phyloP scores from a whole-genome alignment of 2,888 invertebrate species.

The Eurytoma adleriae region DNA sequence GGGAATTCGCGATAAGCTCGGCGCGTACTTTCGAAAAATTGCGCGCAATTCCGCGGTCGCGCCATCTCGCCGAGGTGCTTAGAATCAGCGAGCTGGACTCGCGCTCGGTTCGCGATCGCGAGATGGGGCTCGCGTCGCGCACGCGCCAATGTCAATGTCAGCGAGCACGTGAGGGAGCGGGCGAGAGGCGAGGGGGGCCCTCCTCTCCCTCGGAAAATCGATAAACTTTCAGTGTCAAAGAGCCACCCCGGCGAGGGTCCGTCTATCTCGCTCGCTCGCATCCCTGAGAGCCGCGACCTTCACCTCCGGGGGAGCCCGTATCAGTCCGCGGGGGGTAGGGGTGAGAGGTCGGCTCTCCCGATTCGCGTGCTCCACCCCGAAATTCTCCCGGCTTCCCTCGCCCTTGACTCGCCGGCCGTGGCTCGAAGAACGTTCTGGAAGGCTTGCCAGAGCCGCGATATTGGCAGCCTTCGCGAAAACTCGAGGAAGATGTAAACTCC shows the following conservation, averaged over 20 bases:
- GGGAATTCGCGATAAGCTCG: background rate
- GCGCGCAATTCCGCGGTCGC: slow-evolving; percentile 42
- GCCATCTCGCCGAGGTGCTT: slow-evolving; percentile 64
- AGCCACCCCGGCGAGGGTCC: slow-evolving; percentile 50
- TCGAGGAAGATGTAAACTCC: background rate
- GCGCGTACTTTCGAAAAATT: slow-evolving; percentile 21
- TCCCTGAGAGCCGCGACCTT: slow-evolving; percentile 27
- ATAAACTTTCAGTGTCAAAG: slow-evolving; percentile 70
- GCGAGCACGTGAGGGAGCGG: slow-evolving; percentile 69
- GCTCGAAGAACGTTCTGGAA: background rate
- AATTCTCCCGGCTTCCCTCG: slow-evolving; percentile 6
- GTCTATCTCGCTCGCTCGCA: background rate
- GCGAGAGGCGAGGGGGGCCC: slow-evolving; percentile 62
- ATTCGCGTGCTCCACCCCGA: slow-evolving; percentile 1
- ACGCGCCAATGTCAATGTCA: slow-evolving; percentile 76
- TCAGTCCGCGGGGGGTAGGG: background rate
- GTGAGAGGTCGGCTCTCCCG: background rate
- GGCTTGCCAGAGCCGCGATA: background rate
- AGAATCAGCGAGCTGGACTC: slow-evolving; percentile 60
- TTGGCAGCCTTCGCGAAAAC: background rate
- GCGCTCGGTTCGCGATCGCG: slow-evolving; percentile 61
- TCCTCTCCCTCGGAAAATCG: slow-evolving; percentile 65
- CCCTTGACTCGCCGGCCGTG: background rate
- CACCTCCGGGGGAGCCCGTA: slow-evolving; percentile 22
- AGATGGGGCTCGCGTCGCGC: slow-evolving; percentile 66